Percentiles rank a stretch among this genome's conserved stretches.
Conservation (phyloP, 2,888 invertebrate species). For the Cerastis rubricosa region DNA sequence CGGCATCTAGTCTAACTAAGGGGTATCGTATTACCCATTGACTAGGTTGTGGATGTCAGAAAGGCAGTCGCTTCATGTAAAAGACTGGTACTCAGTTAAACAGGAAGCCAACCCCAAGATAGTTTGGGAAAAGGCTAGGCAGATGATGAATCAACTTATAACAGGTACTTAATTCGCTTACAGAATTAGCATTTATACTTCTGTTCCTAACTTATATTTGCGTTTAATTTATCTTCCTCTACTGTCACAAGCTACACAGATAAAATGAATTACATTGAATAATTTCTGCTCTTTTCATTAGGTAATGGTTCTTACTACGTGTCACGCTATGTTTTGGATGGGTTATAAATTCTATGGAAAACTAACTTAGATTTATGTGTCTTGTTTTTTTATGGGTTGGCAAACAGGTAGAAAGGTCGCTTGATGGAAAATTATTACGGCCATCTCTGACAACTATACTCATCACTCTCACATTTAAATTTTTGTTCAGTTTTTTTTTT, state of each 20-base stretch:
- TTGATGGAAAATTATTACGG: neutral
- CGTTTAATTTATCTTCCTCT: slow-evolving; percentile 46
- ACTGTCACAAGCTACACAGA: slow-evolving; percentile 18
- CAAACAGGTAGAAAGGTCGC: neutral
- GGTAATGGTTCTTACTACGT: slow-evolving; percentile 29
- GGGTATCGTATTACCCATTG: no score
- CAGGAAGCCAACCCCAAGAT: no score
- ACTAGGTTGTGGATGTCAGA: no score
- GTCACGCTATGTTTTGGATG: slow-evolving; percentile 32
- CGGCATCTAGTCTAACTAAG: no score
- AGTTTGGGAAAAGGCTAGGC: no score
- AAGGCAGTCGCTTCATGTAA: no score
- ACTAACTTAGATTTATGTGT: slow-evolving; percentile 19
- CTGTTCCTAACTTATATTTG: slow-evolving; percentile 39
- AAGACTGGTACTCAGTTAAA: no score
- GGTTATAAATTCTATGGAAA: slow-evolving; percentile 32
- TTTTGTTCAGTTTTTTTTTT: no score
- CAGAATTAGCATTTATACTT: slow-evolving; percentile 17
- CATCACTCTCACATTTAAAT: no score
- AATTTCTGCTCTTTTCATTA: slow-evolving; percentile 44
- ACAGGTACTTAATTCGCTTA: no score
- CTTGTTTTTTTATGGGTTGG: neutral
- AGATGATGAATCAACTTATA: no score
- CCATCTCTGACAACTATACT: no score
- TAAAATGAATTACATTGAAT: slow-evolving; percentile 45